A percentile compares a stretch with the other conserved stretches of the same genome.
These are phyloP conservation scores for Mimumesa dahlbomi DNA, from an alignment of 2,888 invertebrate genomes.

Conservation along the genomic window DNA sequence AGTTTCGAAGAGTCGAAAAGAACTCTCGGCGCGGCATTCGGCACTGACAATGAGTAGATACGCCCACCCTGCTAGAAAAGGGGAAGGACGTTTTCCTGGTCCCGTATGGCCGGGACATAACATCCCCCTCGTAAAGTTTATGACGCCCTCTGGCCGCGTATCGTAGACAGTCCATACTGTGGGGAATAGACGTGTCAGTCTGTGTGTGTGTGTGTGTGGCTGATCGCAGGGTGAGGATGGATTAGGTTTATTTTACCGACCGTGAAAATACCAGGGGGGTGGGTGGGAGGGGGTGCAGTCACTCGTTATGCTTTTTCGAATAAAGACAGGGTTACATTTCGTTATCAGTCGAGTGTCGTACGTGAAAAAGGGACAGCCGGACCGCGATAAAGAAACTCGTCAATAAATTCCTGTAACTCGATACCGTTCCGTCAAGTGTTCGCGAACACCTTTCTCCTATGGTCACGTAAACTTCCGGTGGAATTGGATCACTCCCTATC, in stretches of 20 bases:
- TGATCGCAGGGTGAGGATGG: background rate
- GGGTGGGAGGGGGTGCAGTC: background rate
- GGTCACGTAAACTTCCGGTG: too few species aligned
- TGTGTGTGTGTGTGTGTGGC: too few species aligned
- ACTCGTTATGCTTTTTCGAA: background rate
- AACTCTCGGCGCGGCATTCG: background rate
- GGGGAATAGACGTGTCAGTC: background rate
- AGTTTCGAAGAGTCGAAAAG: too few species aligned
- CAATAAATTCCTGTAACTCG: background rate
- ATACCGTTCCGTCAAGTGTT: too few species aligned
- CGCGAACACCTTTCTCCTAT: too few species aligned
- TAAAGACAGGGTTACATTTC: background rate
- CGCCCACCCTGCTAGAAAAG: background rate
- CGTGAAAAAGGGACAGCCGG: background rate
- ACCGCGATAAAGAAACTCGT: background rate
- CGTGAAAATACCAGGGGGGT: conserved; percentile 47
- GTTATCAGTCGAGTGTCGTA: background rate
- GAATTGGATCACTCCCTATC: too few species aligned
- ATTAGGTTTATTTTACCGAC: conserved; percentile 57
- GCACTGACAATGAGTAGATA: conserved; percentile 7
- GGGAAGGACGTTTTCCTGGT: background rate
- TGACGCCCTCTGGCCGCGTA: conserved; percentile 54
- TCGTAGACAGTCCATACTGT: conserved; percentile 27
- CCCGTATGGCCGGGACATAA: conserved; percentile 19
- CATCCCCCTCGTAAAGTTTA: conserved; percentile 60